phyloP scores from a whole-genome alignment of 2,113 vertebrate species.

The Nothoprocta pentlandii region DNA sequence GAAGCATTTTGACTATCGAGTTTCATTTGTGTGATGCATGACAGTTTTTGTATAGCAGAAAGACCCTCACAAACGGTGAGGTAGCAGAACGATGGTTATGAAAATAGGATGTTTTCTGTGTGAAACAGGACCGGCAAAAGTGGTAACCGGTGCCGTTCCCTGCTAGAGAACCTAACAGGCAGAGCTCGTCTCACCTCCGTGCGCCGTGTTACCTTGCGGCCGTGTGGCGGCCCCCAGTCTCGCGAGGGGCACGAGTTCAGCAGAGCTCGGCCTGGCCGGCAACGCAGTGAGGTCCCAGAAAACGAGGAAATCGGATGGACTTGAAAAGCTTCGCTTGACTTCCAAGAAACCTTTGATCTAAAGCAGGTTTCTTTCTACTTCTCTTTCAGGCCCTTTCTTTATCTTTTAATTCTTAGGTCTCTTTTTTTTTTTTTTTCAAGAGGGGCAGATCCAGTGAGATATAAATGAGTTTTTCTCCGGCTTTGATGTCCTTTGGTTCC shows the following conservation, averaged over 20 bases:
- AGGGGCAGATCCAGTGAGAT: not conserved
- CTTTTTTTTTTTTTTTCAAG: not conserved
- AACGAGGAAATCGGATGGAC: not conserved
- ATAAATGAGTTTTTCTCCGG: constrained; percentile 17
- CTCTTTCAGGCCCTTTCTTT: not conserved
- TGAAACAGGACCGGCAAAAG: not conserved
- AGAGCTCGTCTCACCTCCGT: not conserved
- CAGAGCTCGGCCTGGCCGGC: not conserved
- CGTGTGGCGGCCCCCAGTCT: not conserved
- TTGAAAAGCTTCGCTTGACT: not conserved
- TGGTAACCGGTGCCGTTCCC: not conserved
- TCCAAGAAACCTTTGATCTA: not conserved
- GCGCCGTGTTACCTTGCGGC: not conserved
- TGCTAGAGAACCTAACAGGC: not conserved
- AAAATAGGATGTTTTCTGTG: not conserved
- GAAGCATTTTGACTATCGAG: not conserved
- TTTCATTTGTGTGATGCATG: not conserved
- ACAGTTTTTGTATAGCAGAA: not conserved
- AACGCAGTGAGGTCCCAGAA: not conserved
- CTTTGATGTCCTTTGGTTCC: constrained; percentile 36
- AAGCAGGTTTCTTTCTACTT: not conserved
- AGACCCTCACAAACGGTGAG: not conserved
- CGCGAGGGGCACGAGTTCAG: not conserved
- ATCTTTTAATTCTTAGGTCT: not conserved
- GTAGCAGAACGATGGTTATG: not conserved